A percentile compares a stretch with the other conserved stretches of the same genome.
Conservation (phyloP, 1,140 invertebrate genomes). For the Calephelis virginiensis region DNA sequence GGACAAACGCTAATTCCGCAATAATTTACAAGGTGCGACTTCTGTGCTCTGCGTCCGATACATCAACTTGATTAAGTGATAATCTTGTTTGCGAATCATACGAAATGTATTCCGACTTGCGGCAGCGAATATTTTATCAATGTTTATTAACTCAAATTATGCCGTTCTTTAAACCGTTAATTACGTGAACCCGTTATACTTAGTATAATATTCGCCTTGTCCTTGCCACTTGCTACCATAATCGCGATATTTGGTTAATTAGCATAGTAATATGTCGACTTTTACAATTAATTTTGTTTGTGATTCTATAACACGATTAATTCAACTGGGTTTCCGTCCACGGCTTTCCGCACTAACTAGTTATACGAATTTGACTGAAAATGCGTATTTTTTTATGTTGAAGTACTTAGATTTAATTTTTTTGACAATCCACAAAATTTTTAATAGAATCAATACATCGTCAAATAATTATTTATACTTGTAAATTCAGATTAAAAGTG, state of each 20-base stretch:
- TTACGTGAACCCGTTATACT: background rate
- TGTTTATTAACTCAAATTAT: conserved; percentile 12
- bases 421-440: too few relatives aligned
- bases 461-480: too few relatives aligned
- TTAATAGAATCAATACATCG: too few relatives aligned
- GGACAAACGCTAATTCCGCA: background rate
- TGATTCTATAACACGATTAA: too few relatives aligned
- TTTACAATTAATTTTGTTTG: too few relatives aligned
- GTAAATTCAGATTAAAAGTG: too few relatives aligned
- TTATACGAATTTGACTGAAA: too few relatives aligned
- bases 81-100: conserved; percentile 1
- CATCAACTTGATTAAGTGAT: conserved; percentile 9
- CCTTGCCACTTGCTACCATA: background rate
- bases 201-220: background rate
- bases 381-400: too few relatives aligned
- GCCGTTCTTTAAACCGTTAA: conserved; percentile 13
- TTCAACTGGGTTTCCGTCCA: too few relatives aligned
- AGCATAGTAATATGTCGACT: too few relatives aligned
- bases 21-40: conserved; percentile 1
- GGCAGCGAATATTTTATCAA: background rate
- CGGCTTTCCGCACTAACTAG: too few relatives aligned
- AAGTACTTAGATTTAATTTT: too few relatives aligned
- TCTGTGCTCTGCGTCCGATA: background rate
- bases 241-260: background rate
- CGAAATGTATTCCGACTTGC: background rate